Evolutionary conservation across 2,797 vertebrate species (phyloP).

Genomic region (Ptychadena robeensis): DNA sequence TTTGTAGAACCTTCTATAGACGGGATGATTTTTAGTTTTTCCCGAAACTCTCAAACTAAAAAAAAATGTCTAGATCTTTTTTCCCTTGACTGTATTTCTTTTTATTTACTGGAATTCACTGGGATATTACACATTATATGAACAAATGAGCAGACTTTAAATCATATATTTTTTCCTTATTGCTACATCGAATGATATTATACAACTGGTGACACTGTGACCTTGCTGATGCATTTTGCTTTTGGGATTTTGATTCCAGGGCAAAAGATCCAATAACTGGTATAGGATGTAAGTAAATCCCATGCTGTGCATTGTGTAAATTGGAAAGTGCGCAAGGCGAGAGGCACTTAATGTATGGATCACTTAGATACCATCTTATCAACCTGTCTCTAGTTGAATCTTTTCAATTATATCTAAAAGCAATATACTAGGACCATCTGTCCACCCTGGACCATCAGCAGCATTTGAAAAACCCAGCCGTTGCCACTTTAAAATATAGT

Average conservation of each 20-base stretch:
- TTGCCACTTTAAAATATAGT: background rate
- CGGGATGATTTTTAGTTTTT: too few relatives aligned
- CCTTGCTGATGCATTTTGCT: background rate
- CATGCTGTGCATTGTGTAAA: background rate
- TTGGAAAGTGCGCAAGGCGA: background rate
- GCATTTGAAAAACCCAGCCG: background rate
- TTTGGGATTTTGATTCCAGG: slow-evolving; percentile 29
- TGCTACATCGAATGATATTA: background rate
- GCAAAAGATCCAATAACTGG: slow-evolving; percentile 4
- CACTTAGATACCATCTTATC: background rate
- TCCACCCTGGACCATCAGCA: background rate
- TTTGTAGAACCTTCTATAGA: too few relatives aligned
- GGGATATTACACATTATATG: background rate
- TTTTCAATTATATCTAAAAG: background rate
- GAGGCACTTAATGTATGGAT: background rate
- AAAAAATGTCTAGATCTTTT: too few relatives aligned
- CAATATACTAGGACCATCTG: background rate
- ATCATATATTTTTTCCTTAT: background rate
- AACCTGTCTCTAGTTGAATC: background rate
- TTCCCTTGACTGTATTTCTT: too few relatives aligned
- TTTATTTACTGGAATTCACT: background rate
- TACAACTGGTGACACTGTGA: background rate
- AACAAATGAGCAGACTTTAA: background rate
- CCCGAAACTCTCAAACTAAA: too few relatives aligned
- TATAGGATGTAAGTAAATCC: background rate